These are phyloP conservation scores for Hoplias malabaricus DNA, from an alignment of 2,113 vertebrate genomes.

Conservation along the genomic window DNA sequence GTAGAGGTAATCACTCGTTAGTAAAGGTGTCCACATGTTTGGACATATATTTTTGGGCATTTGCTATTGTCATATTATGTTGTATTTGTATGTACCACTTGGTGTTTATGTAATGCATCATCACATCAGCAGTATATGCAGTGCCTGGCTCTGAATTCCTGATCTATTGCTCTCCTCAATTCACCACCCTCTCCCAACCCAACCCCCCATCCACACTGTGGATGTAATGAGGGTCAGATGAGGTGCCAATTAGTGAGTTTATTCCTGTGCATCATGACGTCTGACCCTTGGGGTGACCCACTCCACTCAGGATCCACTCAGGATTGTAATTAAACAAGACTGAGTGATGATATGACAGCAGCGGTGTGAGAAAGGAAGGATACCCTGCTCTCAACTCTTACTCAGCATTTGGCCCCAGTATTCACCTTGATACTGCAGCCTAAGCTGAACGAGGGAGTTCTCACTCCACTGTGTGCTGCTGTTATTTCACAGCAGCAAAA, in stretches of 20 bases:
- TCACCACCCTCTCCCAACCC: background rate
- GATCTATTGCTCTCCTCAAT: background rate
- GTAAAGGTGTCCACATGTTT: too few species aligned
- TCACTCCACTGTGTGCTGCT: background rate
- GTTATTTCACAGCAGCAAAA: background rate
- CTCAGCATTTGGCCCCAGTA: background rate
- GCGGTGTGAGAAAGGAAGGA: background rate
- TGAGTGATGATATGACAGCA: background rate
- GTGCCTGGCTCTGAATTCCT: background rate
- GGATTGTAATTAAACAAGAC: background rate
- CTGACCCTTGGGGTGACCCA: background rate
- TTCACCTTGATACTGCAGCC: background rate
- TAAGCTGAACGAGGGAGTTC: background rate
- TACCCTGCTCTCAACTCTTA: background rate
- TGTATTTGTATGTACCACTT: background rate
- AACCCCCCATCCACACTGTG: background rate
- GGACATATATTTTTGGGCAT: too few species aligned
- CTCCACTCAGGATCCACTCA: background rate
- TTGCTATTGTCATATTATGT: background rate
- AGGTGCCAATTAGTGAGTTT: conserved; percentile 19
- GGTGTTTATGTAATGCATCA: background rate
- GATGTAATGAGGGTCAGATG: background rate
- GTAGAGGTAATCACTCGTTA: too few species aligned
- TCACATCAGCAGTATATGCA: background rate
- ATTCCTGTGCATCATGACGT: conserved; percentile 1